Base-by-base conservation (phyloP, 2,113 vertebrate species). In the Nycticorax nycticorax region DNA sequence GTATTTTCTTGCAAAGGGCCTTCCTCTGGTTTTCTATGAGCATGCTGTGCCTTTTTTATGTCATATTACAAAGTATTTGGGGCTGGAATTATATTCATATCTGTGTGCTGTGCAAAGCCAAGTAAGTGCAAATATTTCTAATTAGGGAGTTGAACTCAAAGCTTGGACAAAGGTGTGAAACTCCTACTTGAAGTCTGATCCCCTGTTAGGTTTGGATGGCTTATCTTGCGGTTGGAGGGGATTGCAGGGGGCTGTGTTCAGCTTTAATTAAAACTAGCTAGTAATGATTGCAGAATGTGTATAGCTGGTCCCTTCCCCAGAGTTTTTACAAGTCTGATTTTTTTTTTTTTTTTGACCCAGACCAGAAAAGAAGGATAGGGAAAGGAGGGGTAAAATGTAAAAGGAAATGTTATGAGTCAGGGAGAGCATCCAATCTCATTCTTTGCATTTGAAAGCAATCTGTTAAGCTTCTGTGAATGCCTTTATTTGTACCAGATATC, bases 391-490 rank as follows among this genome's bases (percentile, higher is more conserved):
- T 66, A 48, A 56, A 79, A 79, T 30, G 4, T 41, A 32, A 62
- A 50, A 55, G n/a, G 7, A 68, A 35, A 22, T 23, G 4, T 12
- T 81, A 8, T 27, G 50, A 71, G 17, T 68, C 69, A 20, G 0
- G 1, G 5, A 3, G 10, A 16, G 43, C 18, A 22, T 56, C 37
- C 17, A 26, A 0, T 26, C 20, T 43, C 5, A 10, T 50, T 86
- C 22, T 75, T 59, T 5, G 55, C 4, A 6, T 81, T 77, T 92
- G 64, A 76, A 55, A 75, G 39, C 35, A 32, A 30, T 43, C 45
- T 60, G 7, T 35, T 52, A 30, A 63, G 28, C 4, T 63, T 45
- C 41, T 66, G 23, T 53, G 43, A 18, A 33, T 43, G 63, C 73
- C 32, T 45, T 16, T 18, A 37, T 50, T 82, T 68, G 52, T 68